phyloP scores from a whole-genome alignment of 2,888 invertebrate species.

The Brachyptera risi region DNA sequence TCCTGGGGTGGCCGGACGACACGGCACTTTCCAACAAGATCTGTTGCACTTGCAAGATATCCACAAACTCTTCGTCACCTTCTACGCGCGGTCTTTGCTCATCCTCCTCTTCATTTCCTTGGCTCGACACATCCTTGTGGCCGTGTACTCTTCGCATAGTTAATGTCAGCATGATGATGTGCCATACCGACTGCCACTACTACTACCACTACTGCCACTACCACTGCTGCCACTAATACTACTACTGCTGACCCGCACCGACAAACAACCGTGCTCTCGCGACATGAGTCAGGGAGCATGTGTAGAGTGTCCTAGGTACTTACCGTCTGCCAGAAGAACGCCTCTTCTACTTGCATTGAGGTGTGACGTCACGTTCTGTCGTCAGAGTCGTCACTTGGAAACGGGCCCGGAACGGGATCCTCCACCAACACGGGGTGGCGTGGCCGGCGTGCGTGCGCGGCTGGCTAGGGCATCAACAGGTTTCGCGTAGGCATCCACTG shows the following conservation, averaged over 20 bases:
- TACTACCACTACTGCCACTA: not conserved
- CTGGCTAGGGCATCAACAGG: too few relatives aligned
- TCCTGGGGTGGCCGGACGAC: slow-evolving; percentile 44
- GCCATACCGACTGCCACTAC: not conserved
- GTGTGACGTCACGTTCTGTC: slow-evolving; percentile 2
- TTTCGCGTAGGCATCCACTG: too few relatives aligned
- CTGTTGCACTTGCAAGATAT: slow-evolving; percentile 77
- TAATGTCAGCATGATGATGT: slow-evolving; percentile 23
- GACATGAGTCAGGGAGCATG: not conserved
- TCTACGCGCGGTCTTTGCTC: slow-evolving; percentile 41
- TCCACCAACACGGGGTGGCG: not conserved
- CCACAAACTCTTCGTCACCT: slow-evolving; percentile 65
- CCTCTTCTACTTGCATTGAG: not conserved
- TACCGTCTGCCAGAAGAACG: not conserved
- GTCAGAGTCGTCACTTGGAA: slow-evolving; percentile 6
- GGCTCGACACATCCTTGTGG: not conserved
- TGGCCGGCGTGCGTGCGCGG: not conserved
- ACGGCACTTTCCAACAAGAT: slow-evolving; percentile 57
- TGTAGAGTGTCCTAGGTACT: not conserved
- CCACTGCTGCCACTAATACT: not conserved
- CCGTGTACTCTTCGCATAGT: slow-evolving; percentile 15
- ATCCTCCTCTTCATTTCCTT: not conserved
- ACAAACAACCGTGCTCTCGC: not conserved
- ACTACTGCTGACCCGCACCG: not conserved
- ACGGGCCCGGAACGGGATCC: not conserved